A percentile compares a stretch with the other conserved stretches of the same genome.
These are phyloP conservation scores for Stigmatopora nigra DNA, from an alignment of 2,113 vertebrate genomes.

Conservation along the genomic window DNA sequence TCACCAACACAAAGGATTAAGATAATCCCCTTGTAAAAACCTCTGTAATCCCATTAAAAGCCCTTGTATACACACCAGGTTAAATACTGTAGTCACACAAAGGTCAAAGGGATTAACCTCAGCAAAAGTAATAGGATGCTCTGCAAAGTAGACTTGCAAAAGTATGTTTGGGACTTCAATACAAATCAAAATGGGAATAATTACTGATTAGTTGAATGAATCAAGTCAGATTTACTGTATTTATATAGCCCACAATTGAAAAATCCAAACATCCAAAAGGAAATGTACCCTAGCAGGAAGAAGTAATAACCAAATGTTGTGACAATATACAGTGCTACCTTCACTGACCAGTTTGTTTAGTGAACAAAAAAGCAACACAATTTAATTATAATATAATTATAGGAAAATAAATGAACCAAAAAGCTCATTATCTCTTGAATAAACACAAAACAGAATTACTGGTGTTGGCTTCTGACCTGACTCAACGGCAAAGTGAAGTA, in stretches of 20 bases:
- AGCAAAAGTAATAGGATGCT: constrained; percentile 44
- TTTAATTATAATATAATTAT: not conserved
- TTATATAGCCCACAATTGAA: too few species aligned
- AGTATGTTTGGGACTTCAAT: not conserved
- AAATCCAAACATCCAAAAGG: too few species aligned
- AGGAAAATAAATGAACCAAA: not conserved
- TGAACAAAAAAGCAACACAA: not conserved
- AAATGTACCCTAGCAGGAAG: not conserved
- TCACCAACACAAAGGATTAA: constrained; percentile 52
- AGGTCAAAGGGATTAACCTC: constrained; percentile 60
- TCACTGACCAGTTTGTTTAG: not conserved
- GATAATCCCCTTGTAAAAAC: constrained; percentile 58
- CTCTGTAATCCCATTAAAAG: constrained; percentile 61
- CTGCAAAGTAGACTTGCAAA: not conserved
- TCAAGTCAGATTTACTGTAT: not conserved
- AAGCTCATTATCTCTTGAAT: not conserved
- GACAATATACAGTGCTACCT: not conserved
- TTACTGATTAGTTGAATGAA: not conserved
- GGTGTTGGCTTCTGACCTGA: too few species aligned
- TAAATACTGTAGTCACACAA: constrained; percentile 59
- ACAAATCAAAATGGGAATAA: not conserved
- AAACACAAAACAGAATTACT: too few species aligned
- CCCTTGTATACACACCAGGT: constrained; percentile 57
- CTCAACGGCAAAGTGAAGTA: too few species aligned
- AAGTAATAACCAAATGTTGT: not conserved